Evolutionary conservation across 2,888 invertebrate genomes (phyloP), one percentile per base, ranked within the genome.

Genomic region (Belgica antarctica): DNA sequence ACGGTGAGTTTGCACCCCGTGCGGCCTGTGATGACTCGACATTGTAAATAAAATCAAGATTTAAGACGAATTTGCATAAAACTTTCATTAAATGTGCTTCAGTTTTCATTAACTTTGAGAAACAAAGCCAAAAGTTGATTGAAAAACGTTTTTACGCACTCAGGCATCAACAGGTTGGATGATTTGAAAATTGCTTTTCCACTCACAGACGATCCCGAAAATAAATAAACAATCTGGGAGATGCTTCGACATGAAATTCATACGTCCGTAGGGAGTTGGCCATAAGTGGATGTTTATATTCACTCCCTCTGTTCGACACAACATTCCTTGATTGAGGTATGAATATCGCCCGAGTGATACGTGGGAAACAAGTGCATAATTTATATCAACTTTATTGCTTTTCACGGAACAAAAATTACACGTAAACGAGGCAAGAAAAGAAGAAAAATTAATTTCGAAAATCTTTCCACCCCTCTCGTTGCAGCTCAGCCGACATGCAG

Each of bases 351-450:
- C 7, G 41, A 41, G 15, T 7, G 17, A 52, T 36, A 52, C 71
- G 71, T 71, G 71, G 71, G 71, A 71, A 71, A 71, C 52, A 63
- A 65, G 57, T 71, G 71, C 31, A 71, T 71, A 71, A 71, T 63
- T 71, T 52, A 71, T 65, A 24, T 17, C 2, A 24, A 22, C 22
- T 69, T 69, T 57, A 34, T 69, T 59, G 59, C 69, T 57, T 61
- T 15, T 34, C 27, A 19, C n/a, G n/a, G 34, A 31, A 62, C 46
- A 41, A 70, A n/a, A 70, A 70, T 70, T 70, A 70, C 59, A 59
- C 68, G 68, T 68, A 47, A 24, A 59, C 27, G 7, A 46, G n/a
- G n/a, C 8, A 12, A 46, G 46, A 15, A 46, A 59, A 27, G 24
- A 15, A 25, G 25, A 27, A 47, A 65, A 46, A 65, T 65, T 65